Base-by-base conservation (phyloP, 2,888 invertebrate genomes). In the Eupithecia vulgata region DNA sequence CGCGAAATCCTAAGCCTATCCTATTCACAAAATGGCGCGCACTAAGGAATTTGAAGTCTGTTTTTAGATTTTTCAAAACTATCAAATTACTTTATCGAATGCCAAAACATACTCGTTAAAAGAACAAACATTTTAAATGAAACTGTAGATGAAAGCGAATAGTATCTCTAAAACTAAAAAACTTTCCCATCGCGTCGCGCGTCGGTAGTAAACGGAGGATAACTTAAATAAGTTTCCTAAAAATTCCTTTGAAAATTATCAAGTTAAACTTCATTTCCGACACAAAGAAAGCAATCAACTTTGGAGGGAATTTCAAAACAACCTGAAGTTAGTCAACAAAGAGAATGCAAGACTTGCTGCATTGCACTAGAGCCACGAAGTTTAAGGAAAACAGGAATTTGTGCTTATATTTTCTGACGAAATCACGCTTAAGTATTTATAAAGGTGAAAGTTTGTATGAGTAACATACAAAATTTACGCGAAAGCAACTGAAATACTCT, bases 261-360 rank as follows among this genome's bases (percentile, higher is more conserved):
- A 67, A 67, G 48, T 61, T 62, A 62, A 48, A 67, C 67, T 71
- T 48, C 48, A 67, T 67, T 71, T 71, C 48, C 30, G 12, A 13
- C 62, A 71, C 71, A 71, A 71, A 71, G 71, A 67, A 67, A 48
- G 71, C 71, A 67, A 71, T 71, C 71, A 67, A 5, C 67, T 71
- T 57, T 57, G 37, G 37, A 0, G 25, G 62, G 25, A 67, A 67
- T 71, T 71, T 30, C 37, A 62, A 67, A 71, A 67, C 62, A 67
- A 37, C 13, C 62, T 17, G 10, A 42, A 57, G 57, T 37, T 67
- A 52, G 37, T 7, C 57, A 68, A 57, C 57, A 59, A 68, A 68
- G 57, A 40, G 59, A 68, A 57, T 68, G 68, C 68, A 61, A 57
- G 8, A 52, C 52, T 57, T 25, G 21, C 57, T 5, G 52, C 52